These are phyloP conservation scores for Pardosa pseudoannulata DNA, from an alignment of 2,888 invertebrate species.

Conservation along the genomic window DNA sequence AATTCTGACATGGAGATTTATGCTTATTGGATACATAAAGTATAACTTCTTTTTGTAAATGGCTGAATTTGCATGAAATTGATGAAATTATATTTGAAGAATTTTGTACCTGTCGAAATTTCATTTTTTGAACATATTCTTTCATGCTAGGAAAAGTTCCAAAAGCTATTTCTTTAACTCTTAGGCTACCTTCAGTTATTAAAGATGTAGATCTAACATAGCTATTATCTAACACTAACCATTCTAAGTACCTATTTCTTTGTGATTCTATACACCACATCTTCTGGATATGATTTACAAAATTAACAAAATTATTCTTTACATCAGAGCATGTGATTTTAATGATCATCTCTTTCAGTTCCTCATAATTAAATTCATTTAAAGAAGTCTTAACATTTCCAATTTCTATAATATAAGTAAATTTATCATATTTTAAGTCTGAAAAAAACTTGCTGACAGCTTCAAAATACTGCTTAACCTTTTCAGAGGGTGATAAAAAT, in stretches of 20 bases:
- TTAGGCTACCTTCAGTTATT: conserved; percentile 28
- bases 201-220: conserved; percentile 4
- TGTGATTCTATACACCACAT: conserved; percentile 46
- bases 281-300: conserved; percentile 28
- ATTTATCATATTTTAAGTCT: conserved; percentile 17
- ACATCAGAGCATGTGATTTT: conserved; percentile 36
- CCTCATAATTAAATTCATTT: conserved; percentile 34
- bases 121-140: conserved; percentile 32
- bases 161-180: conserved; percentile 58
- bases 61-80: conserved; percentile 55
- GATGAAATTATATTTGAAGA: conserved; percentile 4
- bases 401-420: neutral
- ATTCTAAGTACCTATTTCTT: conserved; percentile 37
- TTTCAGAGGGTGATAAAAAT: conserved; percentile 3
- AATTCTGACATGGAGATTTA: neutral
- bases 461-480: neutral
- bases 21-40: conserved; percentile 45
- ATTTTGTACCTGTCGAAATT: neutral
- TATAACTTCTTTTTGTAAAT: conserved; percentile 47
- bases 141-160: conserved; percentile 51
- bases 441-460: conserved; percentile 29
- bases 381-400: conserved; percentile 20
- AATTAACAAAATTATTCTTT: conserved; percentile 24
- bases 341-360: conserved; percentile 30
- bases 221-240: conserved; percentile 30